Percentiles rank a stretch among this genome's conserved stretches.
Conservation (phyloP, 23 tunicate genomes). For the Phallusia fumigata region DNA sequence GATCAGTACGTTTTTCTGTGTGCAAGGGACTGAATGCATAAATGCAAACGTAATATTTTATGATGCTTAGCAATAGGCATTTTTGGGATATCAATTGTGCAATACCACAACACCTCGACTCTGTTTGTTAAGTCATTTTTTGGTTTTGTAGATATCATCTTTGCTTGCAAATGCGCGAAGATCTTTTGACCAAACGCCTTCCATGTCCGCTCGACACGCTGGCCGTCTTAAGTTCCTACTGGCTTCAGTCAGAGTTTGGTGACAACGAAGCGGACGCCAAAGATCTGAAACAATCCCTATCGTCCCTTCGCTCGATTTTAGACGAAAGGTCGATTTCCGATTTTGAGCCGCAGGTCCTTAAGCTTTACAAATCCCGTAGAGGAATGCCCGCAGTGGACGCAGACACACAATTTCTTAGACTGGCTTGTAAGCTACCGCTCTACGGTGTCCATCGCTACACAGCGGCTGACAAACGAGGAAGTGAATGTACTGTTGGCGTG, state of each 20-base stretch:
- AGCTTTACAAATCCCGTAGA: constrained; percentile 37
- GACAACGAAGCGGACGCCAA: constrained; percentile 21
- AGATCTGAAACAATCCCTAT: constrained; percentile 20
- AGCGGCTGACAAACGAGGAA: constrained; percentile 30
- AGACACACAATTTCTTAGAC: constrained; percentile 66
- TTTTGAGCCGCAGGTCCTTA: constrained; percentile 36
- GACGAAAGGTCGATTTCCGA: constrained; percentile 29
- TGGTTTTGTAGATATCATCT: constrained; percentile 63
- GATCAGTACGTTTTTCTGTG: no score
- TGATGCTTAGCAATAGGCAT: no score
- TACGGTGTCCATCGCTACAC: constrained; percentile 78
- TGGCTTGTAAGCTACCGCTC: constrained; percentile 46
- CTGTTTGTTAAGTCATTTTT: no score
- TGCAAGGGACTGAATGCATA: no score
- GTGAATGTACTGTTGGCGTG: constrained; percentile 35
- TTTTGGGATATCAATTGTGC: no score
- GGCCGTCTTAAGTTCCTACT: constrained; percentile 51
- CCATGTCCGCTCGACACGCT: constrained; percentile 69
- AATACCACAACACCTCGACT: no score
- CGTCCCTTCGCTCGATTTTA: constrained; percentile 20
- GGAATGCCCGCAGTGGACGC: constrained; percentile 78
- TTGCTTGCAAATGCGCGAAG: constrained; percentile 82
- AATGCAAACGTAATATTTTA: no score
- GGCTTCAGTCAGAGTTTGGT: constrained; percentile 84
- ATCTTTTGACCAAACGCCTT: constrained; percentile 36